Conservation (phyloP, 2,888 invertebrate genomes). For the Globia sparganii region DNA sequence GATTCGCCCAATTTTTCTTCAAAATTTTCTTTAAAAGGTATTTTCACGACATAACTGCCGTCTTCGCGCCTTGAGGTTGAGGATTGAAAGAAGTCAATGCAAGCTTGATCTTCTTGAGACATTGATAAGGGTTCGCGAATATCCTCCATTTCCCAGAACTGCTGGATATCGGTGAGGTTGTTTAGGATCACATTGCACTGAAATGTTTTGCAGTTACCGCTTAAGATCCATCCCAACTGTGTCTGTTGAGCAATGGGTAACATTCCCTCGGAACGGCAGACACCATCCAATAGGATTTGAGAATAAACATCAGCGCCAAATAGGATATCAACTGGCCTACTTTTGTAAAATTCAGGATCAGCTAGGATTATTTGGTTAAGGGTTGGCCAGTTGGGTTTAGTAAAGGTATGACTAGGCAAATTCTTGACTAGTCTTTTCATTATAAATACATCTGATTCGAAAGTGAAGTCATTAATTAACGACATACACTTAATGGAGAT, state of each 20-base stretch:
- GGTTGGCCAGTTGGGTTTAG: constrained; percentile 16
- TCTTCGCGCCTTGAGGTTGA: not conserved
- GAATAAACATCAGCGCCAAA: constrained; percentile 13
- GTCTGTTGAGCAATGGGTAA: not conserved
- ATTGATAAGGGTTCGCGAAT: constrained; percentile 10
- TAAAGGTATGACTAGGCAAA: not conserved
- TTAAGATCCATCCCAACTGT: constrained; percentile 4
- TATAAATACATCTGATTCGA: constrained; percentile 10
- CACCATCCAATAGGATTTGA: not conserved
- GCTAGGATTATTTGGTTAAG: constrained; percentile 22
- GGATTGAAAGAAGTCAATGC: constrained; percentile 1
- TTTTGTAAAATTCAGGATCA: constrained; percentile 18
- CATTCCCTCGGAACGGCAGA: not conserved
- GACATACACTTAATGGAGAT: constrained; percentile 22
- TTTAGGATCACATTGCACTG: constrained; percentile 2
- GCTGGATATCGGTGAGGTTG: not conserved
- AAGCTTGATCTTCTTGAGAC: constrained; percentile 1
- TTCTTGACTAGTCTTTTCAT: constrained; percentile 22
- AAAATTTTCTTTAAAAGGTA: constrained; percentile 9
- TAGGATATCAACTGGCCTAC: constrained; percentile 21
- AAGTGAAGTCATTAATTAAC: constrained; percentile 15
- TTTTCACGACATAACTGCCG: constrained; percentile 11
- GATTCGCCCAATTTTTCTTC: not conserved
- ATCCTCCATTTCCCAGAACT: constrained; percentile 19
- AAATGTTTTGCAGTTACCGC: not conserved